Evolutionary conservation across 2,888 invertebrate genomes (phyloP), one percentile per base, ranked within the genome.

Genomic region (Cyaniris semiargus): DNA sequence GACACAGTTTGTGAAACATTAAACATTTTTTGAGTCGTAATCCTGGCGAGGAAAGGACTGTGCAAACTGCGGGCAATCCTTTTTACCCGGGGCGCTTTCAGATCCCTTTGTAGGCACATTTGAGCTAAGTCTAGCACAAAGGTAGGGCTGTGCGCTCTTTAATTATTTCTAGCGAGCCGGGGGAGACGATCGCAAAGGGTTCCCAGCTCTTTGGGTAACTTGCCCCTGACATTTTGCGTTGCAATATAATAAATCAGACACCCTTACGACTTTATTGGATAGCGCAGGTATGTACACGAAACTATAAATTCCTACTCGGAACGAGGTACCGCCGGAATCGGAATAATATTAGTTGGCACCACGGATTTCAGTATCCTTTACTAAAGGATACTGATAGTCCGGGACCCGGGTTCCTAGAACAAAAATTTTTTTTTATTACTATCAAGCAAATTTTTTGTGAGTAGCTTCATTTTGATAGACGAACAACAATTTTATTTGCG

Each of bases 151-250:
- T 79, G 86, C 86, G 85, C 86, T 86, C 84, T 91, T 90, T 89
- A 90, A 92, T 92, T 91, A 92, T 91, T 90, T 85, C 86, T 84
- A 82, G 85, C 86, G 84, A 84, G 86, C 83, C 83, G 85, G 86
- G 86, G 86, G 83, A 83, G 81, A 82, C 80, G 78, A 78, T 82
- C 81, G 81, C 80, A 84, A 84, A 85, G 84, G 84, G 82, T 83
- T 85, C 84, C 84, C 79, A 76, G 85, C 83, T 58, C 58, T 72
- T 72, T 77, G 71, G 76, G 71, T 58, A 58, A 77, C 84, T 84
- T 81, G 83, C 83, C 84, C 82, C 80, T 72, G 56, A 56, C 56
- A 76, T 76, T 76, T 76, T 72, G 48, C 60, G 70, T 75, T 66
- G 76, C 75, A 77, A 75, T 79, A 74, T 79, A 80, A 80, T 76